phyloP scores from a whole-genome alignment of 2,797 vertebrate genomes.

The Poliocrania exsul region DNA sequence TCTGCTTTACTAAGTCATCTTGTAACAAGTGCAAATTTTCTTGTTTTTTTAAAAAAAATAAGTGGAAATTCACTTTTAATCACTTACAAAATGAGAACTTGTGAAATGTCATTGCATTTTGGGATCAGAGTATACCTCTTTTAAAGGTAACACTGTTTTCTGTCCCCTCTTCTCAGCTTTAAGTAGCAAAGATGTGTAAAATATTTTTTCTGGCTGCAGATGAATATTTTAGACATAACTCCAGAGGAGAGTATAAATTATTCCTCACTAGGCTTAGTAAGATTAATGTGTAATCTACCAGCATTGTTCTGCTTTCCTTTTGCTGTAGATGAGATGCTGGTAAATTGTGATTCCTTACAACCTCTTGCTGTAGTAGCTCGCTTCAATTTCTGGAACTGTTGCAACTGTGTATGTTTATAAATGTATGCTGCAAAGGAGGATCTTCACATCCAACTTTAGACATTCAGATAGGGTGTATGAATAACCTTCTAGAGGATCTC shows the following conservation, averaged over 20 bases:
- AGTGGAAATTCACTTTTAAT: not conserved
- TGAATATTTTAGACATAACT: not conserved
- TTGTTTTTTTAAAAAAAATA: not conserved
- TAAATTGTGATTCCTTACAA: not conserved
- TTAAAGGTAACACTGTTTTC: not conserved
- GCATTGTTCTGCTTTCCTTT: not conserved
- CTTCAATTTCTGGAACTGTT: not conserved
- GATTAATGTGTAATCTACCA: not conserved
- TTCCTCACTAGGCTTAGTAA: not conserved
- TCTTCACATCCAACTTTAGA: not conserved
- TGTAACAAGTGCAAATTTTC: slow-evolving; percentile 16
- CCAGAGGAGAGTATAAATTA: not conserved
- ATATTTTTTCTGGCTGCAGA: not conserved
- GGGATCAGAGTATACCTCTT: not conserved
- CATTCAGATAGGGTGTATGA: rapidly evolving
- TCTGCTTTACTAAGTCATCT: slow-evolving; percentile 26
- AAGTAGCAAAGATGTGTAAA: not conserved
- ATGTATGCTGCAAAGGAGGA: not conserved
- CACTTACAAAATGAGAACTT: not conserved
- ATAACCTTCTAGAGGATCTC: not conserved
- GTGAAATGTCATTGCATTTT: not conserved
- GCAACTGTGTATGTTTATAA: not conserved
- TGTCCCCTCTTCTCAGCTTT: not conserved
- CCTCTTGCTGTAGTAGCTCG: not conserved
- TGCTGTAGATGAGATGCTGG: not conserved